Evolutionary conservation across 2,888 invertebrate genomes (phyloP).

Genomic region (Emmelina monodactyla): DNA sequence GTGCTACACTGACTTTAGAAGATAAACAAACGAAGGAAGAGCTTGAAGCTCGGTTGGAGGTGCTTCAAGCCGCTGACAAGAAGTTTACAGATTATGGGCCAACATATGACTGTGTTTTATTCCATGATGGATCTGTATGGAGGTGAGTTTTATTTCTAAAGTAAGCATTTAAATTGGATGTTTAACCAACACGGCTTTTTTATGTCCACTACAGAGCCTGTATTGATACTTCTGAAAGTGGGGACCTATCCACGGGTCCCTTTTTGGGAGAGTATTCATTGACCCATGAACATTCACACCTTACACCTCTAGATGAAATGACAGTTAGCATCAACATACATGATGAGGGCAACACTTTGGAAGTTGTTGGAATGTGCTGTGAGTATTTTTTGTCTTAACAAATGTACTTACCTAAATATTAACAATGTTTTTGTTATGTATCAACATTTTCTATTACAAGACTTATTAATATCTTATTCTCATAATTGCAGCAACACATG

Average conservation of each 20-base stretch:
- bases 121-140: slow-evolving; percentile 92
- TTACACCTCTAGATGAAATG: slow-evolving; percentile 81
- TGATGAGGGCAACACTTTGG: slow-evolving; percentile 87
- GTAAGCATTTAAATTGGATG: too few relatives aligned
- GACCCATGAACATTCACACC: slow-evolving; percentile 78
- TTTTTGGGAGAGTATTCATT: slow-evolving; percentile 82
- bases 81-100: slow-evolving; percentile 88
- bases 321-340: slow-evolving; percentile 93
- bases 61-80: slow-evolving; percentile 83
- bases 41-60: slow-evolving; percentile 84
- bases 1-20: slow-evolving; percentile 60
- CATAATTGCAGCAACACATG: slow-evolving; percentile 82
- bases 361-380: slow-evolving; percentile 96
- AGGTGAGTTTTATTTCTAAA: too few relatives aligned
- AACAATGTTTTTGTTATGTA: too few relatives aligned
- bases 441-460: not conserved
- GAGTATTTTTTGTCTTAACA: slow-evolving; percentile 44
- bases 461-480: not conserved
- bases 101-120: slow-evolving; percentile 92
- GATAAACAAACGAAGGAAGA: slow-evolving; percentile 91
- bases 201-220: slow-evolving; percentile 76
- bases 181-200: too few relatives aligned
- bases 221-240: slow-evolving; percentile 83
- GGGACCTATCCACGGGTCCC: slow-evolving; percentile 80
- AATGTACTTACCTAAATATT: too few relatives aligned